Base-by-base conservation (phyloP, 2,888 invertebrate genomes). In the Phortica okadai region DNA sequence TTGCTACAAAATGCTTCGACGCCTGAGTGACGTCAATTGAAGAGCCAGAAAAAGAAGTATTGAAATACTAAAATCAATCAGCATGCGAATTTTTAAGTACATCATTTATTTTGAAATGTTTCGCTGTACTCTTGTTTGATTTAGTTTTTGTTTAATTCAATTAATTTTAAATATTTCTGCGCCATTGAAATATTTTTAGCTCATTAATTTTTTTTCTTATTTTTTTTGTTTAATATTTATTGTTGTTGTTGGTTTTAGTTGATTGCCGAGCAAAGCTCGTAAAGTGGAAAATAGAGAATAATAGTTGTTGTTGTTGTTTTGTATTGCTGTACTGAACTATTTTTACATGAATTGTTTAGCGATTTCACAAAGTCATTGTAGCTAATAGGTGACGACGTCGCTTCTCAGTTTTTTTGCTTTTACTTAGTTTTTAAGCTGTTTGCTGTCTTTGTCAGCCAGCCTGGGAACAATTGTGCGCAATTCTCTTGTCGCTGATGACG, bases 1-100 rank as follows among this genome's bases (percentile, higher is more conserved):
- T 33, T 33, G 33, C 33, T 11, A 56, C 56, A 56, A 10, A 59
- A 21, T 25, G 62, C 62, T 16, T 21, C 21, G 16, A n/a, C 0
- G 16, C 45, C 42, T 6, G 50, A 45, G 69, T 69, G 77, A 77
- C 77, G 77, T 77, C 77, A 77, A 77, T 69, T 10, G 14, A 50
- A 11, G 50, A 3, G 50, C 10, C 50, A 21, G 21, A 62, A 16
- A 21, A 25, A 16, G 21, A 62, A 62, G 33, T 33, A 2, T 62
- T 62, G n/a, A 62, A 62, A 62, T 62, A 16, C 58, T 59, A 25
- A 62, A 50, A 64, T 64, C 64, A 64, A 25, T 33, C 64, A 64
- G 14, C 64, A 67, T 67, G 42, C 69, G 21, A 69, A 50, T 69
- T 69, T 21, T 21, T 11, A 69, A 50, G 50, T 69, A 69, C 62